Evolutionary conservation across 2,113 vertebrate species (phyloP).

Genomic region (Phalacrocorax brasilianus): DNA sequence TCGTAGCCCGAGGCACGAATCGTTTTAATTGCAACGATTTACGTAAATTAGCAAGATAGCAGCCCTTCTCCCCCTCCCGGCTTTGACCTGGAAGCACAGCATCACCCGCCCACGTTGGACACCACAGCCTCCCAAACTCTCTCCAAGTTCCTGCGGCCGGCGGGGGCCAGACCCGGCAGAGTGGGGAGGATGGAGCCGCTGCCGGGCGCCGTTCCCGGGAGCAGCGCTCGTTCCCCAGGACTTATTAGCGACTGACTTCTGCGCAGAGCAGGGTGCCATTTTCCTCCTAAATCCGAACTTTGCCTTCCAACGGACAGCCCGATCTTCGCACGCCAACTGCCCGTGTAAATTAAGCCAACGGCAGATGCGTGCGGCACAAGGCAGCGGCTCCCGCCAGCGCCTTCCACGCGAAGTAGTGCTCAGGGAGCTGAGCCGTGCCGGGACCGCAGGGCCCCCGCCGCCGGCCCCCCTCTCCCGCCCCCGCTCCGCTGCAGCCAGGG

Average conservation of each 20-base stretch:
- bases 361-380: background rate
- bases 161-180: background rate
- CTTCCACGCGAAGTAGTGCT: background rate
- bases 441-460: background rate
- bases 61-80: background rate
- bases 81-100: background rate
- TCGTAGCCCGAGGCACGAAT: background rate
- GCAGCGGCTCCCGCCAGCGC: background rate
- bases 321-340: background rate
- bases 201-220: background rate
- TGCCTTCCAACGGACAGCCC: background rate
- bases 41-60: background rate
- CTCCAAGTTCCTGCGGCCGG: background rate
- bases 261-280: background rate
- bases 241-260: background rate
- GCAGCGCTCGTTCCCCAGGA: background rate
- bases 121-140: background rate
- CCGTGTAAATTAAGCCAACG: background rate
- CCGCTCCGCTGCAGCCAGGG: background rate
- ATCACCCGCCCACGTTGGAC: background rate
- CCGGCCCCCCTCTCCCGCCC: background rate
- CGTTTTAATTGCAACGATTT: conserved; percentile 17
- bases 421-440: background rate
- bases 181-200: background rate
- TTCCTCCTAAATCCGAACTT: background rate